phyloP scores from a whole-genome alignment of 2,888 invertebrate species.

The Colletes collaris region DNA sequence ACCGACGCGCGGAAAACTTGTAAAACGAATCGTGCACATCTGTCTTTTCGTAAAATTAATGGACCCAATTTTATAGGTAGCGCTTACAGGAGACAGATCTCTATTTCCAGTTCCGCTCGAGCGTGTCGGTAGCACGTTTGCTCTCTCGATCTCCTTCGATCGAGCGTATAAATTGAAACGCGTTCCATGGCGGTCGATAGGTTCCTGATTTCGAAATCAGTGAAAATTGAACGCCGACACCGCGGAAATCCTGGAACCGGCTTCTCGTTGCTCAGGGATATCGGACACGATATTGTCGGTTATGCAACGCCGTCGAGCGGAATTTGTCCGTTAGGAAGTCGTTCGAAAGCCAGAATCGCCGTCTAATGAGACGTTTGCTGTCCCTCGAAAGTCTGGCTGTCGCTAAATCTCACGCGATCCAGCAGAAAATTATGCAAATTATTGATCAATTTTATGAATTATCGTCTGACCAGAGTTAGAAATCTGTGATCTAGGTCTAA shows the following conservation, averaged over 20 bases:
- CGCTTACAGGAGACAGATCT: background rate
- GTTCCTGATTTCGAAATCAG: slow-evolving; percentile 52
- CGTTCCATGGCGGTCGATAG: slow-evolving; percentile 31
- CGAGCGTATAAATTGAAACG: slow-evolving; percentile 22
- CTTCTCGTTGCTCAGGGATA: slow-evolving; percentile 28
- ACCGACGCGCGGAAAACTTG: too few relatives aligned
- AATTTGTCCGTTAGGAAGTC: slow-evolving; percentile 41
- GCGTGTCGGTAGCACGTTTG: slow-evolving; percentile 7
- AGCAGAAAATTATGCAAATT: too few relatives aligned
- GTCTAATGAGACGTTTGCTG: slow-evolving; percentile 3
- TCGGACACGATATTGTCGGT: slow-evolving; percentile 37
- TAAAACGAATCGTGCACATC: too few relatives aligned
- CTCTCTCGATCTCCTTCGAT: slow-evolving; percentile 10
- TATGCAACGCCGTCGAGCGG: slow-evolving; percentile 44
- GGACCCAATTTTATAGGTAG: too few relatives aligned
- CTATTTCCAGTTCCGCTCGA: slow-evolving; percentile 20
- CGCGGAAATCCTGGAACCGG: slow-evolving; percentile 48
- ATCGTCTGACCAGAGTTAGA: too few relatives aligned
- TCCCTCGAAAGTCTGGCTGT: too few relatives aligned
- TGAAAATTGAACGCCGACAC: slow-evolving; percentile 40
- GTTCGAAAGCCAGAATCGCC: slow-evolving; percentile 30
- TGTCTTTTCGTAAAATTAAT: too few relatives aligned
- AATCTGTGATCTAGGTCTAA: too few relatives aligned
- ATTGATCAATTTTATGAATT: too few relatives aligned
- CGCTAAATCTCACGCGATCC: too few relatives aligned